A percentile compares a stretch with the other conserved stretches of the same genome.
These are phyloP conservation scores for Protosalanx chinensis DNA, from an alignment of 2,797 vertebrate species.

Conservation along the genomic window DNA sequence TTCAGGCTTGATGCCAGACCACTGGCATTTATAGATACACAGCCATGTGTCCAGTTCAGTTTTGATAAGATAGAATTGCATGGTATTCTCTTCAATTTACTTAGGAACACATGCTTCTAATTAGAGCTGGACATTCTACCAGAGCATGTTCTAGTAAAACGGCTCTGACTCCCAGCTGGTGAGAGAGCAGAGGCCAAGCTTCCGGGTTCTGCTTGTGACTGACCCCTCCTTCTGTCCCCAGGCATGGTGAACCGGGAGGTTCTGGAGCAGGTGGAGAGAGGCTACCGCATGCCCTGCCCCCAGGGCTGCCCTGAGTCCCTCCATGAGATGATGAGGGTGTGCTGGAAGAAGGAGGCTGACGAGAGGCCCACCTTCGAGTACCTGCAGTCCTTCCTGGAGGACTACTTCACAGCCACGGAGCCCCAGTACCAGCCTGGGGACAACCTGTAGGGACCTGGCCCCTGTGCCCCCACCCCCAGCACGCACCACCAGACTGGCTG, in stretches of 20 bases:
- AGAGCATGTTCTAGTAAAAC: too few relatives aligned
- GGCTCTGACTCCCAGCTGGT: too few relatives aligned
- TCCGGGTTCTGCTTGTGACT: neutral
- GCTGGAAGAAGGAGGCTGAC: slow-evolving; percentile 97
- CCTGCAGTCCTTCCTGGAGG: slow-evolving; percentile 97
- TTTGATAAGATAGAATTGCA: neutral
- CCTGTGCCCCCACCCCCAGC: neutral
- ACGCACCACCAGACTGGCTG: slow-evolving; percentile 4
- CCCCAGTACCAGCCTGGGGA: slow-evolving; percentile 98
- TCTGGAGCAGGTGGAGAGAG: slow-evolving; percentile 94
- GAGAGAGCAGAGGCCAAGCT: too few relatives aligned
- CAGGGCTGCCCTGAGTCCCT: slow-evolving; percentile 95
- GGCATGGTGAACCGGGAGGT: slow-evolving; percentile 98
- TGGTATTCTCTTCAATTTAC: neutral
- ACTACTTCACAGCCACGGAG: slow-evolving; percentile 99
- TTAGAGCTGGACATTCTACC: neutral
- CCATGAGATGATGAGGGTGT: slow-evolving; percentile 93
- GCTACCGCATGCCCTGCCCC: slow-evolving; percentile 95
- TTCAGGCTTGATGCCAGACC: neutral
- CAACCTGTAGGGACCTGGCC: slow-evolving; percentile 80
- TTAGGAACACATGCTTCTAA: neutral
- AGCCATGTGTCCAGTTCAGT: neutral
- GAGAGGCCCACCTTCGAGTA: slow-evolving; percentile 98
- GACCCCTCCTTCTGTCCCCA: slow-evolving; percentile 41
- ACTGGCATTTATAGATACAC: slow-evolving; percentile 2